Percentiles rank a stretch among this genome's conserved stretches.
Evolutionary conservation across 1,140 invertebrate genomes (phyloP).

Genomic region (Aphis craccivora): DNA sequence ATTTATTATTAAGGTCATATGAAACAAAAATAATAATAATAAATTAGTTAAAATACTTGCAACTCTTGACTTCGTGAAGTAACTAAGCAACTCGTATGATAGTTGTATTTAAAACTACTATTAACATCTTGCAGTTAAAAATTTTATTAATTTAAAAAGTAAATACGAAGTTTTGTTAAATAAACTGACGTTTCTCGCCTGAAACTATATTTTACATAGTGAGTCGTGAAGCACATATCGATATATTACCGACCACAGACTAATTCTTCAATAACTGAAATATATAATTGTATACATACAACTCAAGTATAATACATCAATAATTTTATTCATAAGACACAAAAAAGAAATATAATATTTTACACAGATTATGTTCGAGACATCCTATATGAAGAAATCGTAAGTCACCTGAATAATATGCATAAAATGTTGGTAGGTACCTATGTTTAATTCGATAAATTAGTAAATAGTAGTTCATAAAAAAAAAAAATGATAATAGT

Average conservation of each 20-base stretch:
- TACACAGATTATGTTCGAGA: not conserved
- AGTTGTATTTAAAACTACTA: not conserved
- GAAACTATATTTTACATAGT: not conserved
- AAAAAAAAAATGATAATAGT: no score
- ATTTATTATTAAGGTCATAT: no score
- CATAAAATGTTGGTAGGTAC: not conserved
- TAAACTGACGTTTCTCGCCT: not conserved
- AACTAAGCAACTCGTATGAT: not conserved
- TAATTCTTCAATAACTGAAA: not conserved
- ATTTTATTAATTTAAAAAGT: not conserved
- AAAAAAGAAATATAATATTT: not conserved
- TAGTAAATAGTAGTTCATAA: no score
- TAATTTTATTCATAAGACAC: not conserved
- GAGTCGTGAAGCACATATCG: not conserved
- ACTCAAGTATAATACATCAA: not conserved
- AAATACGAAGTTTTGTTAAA: not conserved
- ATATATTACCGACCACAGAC: not conserved
- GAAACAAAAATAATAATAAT: not conserved
- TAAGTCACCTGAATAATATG: not conserved
- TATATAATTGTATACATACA: not conserved
- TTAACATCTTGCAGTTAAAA: not conserved
- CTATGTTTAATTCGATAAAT: no score
- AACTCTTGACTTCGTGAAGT: not conserved
- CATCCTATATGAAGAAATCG: not conserved
- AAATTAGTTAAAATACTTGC: not conserved